These are phyloP conservation scores for Nomada lathburiana DNA, from an alignment of 2,888 invertebrate species.

Conservation along the genomic window DNA sequence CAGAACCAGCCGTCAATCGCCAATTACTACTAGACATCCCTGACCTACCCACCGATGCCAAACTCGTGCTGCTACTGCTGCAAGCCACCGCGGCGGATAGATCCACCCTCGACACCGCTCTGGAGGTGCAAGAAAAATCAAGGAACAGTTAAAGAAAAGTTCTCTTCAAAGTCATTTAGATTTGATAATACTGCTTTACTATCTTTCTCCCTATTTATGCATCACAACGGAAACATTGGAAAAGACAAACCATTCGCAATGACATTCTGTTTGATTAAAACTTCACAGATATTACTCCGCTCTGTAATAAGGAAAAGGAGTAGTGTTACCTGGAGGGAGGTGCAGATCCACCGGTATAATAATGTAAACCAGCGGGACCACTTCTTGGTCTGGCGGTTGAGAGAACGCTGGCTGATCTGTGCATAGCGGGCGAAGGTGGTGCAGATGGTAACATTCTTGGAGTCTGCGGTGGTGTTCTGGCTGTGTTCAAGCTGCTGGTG, in stretches of 20 bases:
- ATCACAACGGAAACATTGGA: too few relatives aligned
- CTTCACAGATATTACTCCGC: not conserved
- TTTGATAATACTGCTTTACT: not conserved
- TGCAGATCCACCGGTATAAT: conserved; percentile 91
- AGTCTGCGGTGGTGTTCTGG: conserved; percentile 83
- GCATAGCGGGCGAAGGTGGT: conserved; percentile 83
- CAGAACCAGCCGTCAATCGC: conserved; percentile 88
- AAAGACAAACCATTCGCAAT: too few relatives aligned
- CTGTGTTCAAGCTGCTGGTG: conserved; percentile 83
- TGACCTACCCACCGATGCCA: conserved; percentile 77
- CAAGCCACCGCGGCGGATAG: conserved; percentile 87
- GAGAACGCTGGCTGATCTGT: conserved; percentile 84
- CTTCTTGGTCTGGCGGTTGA: conserved; percentile 88
- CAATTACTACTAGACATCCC: conserved; percentile 84
- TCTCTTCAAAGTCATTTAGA: not conserved
- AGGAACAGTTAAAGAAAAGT: not conserved
- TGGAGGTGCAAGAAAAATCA: conserved; percentile 53
- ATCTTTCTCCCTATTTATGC: not conserved
- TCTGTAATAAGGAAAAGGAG: too few relatives aligned
- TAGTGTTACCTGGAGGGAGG: conserved; percentile 88
- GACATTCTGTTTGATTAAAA: not conserved
- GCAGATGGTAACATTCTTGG: conserved; percentile 83
- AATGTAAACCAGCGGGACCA: conserved; percentile 92
- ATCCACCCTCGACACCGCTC: conserved; percentile 89
- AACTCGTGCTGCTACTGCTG: conserved; percentile 87